phyloP scores from a whole-genome alignment of 35 echinoderm and acorn worm species.

The Heliocidaris erythrogramma region DNA sequence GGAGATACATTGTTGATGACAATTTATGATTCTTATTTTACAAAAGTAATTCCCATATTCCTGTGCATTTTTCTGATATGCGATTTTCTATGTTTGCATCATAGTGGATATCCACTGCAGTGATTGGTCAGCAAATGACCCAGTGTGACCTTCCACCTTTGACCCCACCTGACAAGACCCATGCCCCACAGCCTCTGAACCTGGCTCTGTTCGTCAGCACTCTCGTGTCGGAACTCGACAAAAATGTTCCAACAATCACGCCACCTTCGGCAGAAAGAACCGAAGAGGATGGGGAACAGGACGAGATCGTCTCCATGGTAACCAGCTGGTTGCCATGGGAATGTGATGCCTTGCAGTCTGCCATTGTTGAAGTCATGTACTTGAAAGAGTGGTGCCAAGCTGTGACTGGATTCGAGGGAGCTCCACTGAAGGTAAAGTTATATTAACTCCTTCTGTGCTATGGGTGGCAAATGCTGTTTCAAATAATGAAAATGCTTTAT shows the following conservation, averaged over 20 bases:
- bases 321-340: slow-evolving; percentile 56
- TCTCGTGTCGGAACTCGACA: background rate
- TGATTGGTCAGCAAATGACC: slow-evolving; percentile 48
- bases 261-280: background rate
- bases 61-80: too few species aligned
- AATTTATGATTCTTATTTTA: too few species aligned
- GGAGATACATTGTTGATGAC: too few species aligned
- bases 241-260: background rate
- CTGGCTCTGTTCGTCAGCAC: slow-evolving; percentile 53
- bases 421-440: background rate
- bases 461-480: too few species aligned
- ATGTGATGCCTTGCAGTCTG: slow-evolving; percentile 43
- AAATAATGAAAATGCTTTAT: too few species aligned
- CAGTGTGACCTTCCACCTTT: slow-evolving; percentile 43
- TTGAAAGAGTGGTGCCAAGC: slow-evolving; percentile 61
- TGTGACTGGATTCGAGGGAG: slow-evolving; percentile 41
- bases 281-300: slow-evolving; percentile 17
- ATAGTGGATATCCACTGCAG: slow-evolving; percentile 59
- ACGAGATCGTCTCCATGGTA: background rate
- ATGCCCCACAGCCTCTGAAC: slow-evolving; percentile 45
- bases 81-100: background rate
- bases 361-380: slow-evolving; percentile 55
- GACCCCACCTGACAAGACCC: slow-evolving; percentile 23
- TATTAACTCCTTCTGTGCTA: too few species aligned
- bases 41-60: too few species aligned